Evolutionary conservation across 2,113 vertebrate species (phyloP).

Genomic region (Pseudopodoces humilis): DNA sequence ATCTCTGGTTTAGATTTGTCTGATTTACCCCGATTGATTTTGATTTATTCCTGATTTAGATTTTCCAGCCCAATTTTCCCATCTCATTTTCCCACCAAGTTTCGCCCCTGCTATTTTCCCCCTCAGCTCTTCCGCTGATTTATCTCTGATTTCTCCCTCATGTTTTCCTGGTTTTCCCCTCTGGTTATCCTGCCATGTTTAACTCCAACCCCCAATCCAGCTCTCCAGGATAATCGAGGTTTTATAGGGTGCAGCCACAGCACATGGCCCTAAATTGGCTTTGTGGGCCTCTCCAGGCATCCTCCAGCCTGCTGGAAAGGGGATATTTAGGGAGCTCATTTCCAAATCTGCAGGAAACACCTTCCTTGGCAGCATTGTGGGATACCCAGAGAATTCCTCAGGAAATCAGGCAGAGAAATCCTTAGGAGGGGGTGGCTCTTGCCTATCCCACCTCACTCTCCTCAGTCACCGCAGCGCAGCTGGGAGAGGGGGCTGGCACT

Average conservation of each 20-base stretch:
- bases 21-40: background rate
- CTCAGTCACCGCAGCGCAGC: background rate
- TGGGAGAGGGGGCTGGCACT: background rate
- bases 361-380: background rate
- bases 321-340: background rate
- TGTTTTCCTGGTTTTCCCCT: background rate
- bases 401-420: background rate
- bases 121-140: background rate
- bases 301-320: background rate
- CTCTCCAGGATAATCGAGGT: background rate
- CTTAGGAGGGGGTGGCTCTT: background rate
- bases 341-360: background rate
- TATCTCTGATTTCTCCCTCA: background rate
- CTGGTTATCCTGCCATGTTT: background rate
- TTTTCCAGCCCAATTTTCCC: background rate
- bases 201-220: background rate
- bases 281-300: background rate
- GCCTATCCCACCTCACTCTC: background rate
- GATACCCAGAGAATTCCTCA: background rate
- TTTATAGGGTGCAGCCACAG: background rate
- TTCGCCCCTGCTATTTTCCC: background rate
- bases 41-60: background rate
- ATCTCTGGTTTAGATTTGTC: background rate
- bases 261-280: background rate
- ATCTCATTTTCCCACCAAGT: accelerated